A percentile compares a stretch with the other conserved stretches of the same genome.
phyloP scores from a whole-genome alignment of 2,113 vertebrate genomes.

The Corythaixoides concolor region DNA sequence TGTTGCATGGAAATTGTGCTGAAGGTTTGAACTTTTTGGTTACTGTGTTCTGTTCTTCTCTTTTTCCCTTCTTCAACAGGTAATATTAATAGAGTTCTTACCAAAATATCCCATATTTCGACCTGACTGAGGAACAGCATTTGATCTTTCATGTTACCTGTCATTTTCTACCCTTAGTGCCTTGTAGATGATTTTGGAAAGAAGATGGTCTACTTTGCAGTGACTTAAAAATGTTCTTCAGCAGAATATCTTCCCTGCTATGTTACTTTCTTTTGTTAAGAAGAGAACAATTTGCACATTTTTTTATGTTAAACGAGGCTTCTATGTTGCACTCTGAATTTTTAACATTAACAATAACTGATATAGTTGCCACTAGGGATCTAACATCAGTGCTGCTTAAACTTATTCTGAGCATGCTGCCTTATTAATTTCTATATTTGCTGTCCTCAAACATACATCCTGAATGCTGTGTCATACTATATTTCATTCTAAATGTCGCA shows the following conservation, averaged over 20 bases:
- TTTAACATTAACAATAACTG: constrained; percentile 74
- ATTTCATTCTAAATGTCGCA: constrained; percentile 65
- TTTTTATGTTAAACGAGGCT: constrained; percentile 80
- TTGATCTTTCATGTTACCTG: constrained; percentile 79
- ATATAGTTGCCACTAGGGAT: constrained; percentile 71
- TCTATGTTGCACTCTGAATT: constrained; percentile 84
- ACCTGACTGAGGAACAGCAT: constrained; percentile 90
- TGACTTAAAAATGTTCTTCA: constrained; percentile 74
- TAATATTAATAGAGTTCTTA: constrained; percentile 99
- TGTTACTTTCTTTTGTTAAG: constrained; percentile 75
- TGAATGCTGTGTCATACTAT: constrained; percentile 28
- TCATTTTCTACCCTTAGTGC: constrained; percentile 96
- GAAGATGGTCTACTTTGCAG: constrained; percentile 86
- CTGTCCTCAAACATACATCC: constrained; percentile 61
- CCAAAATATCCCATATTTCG: constrained; percentile 99
- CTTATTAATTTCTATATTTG: constrained; percentile 75
- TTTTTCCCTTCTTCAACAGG: constrained; percentile 79
- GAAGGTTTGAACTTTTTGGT: constrained; percentile 37
- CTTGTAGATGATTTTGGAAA: constrained; percentile 94
- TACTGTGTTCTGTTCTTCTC: constrained; percentile 62
- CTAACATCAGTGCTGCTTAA: constrained; percentile 75
- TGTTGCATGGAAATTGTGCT: neutral
- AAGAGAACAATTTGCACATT: constrained; percentile 94
- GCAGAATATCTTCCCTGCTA: constrained; percentile 75
- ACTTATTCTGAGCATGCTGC: constrained; percentile 80